Percentiles rank a stretch among this genome's conserved stretches.
These are phyloP conservation scores for Centropus unirufus DNA, from an alignment of 2,113 vertebrate genomes.

Conservation along the genomic window DNA sequence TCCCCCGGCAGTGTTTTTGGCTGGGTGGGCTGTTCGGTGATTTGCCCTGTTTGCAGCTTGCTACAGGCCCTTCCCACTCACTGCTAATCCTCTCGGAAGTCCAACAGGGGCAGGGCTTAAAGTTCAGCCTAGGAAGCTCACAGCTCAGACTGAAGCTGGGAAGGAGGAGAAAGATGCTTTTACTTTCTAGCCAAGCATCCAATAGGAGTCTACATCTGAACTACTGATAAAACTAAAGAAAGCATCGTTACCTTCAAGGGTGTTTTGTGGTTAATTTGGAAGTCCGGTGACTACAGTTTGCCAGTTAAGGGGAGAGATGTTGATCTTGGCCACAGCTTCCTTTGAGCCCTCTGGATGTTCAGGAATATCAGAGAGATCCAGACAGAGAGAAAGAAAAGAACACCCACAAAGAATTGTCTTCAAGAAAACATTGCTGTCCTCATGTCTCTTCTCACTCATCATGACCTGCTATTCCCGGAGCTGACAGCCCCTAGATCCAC, in stretches of 20 bases:
- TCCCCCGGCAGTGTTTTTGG: neutral
- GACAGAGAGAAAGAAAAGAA: neutral
- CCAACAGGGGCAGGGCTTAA: neutral
- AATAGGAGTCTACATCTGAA: neutral
- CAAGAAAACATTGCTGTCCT: neutral
- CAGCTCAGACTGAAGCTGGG: neutral
- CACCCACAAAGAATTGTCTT: neutral
- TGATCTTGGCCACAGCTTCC: neutral
- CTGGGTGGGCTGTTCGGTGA: neutral
- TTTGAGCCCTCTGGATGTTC: neutral
- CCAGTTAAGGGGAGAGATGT: neutral
- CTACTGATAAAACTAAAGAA: neutral
- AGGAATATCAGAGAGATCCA: neutral
- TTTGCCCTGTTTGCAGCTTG: neutral
- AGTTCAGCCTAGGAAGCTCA: neutral
- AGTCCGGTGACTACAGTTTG: neutral
- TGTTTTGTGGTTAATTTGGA: neutral
- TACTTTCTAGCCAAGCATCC: neutral
- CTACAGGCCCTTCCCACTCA: neutral
- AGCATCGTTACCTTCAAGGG: conserved; percentile 6
- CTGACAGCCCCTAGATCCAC: neutral
- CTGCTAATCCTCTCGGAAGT: neutral
- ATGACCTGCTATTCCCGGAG: neutral
- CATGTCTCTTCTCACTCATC: neutral
- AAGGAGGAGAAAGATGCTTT: neutral